Percentiles rank a stretch among this genome's conserved stretches.
These are phyloP conservation scores for Dasysyrphus albostriatus DNA, from an alignment of 2,888 invertebrate species.

Conservation along the genomic window DNA sequence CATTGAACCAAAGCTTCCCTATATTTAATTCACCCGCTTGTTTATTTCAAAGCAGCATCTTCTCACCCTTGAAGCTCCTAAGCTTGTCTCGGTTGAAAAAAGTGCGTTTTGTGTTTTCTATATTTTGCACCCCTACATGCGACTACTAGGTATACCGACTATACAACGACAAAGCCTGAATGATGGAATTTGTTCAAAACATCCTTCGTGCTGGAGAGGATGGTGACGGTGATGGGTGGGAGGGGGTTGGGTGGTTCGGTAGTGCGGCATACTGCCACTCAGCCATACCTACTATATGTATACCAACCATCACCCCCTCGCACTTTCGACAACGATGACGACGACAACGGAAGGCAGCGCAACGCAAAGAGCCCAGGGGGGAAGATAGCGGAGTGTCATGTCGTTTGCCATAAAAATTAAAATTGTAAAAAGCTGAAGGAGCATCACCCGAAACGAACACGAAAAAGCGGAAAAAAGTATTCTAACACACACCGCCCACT, in stretches of 20 bases:
- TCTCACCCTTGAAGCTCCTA: conserved; percentile 34
- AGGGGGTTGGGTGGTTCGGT: conserved; percentile 1
- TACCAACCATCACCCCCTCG: conserved; percentile 24
- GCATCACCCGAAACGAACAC: conserved; percentile 49
- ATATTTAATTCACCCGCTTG: conserved; percentile 20
- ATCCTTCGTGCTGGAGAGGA: conserved; percentile 28
- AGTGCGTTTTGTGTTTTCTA: conserved; percentile 64
- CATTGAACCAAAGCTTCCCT: conserved; percentile 15
- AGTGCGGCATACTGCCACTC: conserved; percentile 67
- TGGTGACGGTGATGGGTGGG: neutral
- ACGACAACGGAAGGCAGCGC: conserved; percentile 2
- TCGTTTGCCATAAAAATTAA: conserved; percentile 77
- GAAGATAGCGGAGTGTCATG: conserved; percentile 27
- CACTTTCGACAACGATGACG: conserved; percentile 30
- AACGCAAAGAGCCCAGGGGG: neutral
- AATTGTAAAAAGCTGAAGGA: conserved; percentile 77
- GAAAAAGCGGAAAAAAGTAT: conserved; percentile 74
- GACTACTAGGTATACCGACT: neutral
- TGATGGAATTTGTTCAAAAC: conserved; percentile 62
- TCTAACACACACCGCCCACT: conserved; percentile 84
- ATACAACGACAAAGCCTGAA: conserved; percentile 20
- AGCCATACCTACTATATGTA: conserved; percentile 36
- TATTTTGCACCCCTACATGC: conserved; percentile 42
- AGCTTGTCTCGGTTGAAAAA: conserved; percentile 56
- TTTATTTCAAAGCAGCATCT: conserved; percentile 29